Evolutionary conservation across 2,888 invertebrate genomes (phyloP).

Genomic region (Meta bourneti): DNA sequence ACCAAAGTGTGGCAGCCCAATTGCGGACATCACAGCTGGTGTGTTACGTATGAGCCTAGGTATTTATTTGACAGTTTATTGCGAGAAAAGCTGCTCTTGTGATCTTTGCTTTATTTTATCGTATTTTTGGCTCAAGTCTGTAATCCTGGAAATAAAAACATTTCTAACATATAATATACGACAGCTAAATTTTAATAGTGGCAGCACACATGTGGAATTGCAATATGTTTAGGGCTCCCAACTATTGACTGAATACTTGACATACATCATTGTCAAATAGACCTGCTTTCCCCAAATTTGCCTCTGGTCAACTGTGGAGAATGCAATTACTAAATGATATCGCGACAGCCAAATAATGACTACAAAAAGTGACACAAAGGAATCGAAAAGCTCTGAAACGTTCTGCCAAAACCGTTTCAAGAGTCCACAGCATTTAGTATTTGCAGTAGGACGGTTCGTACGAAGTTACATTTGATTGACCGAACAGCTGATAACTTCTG

Average conservation of each 20-base stretch:
- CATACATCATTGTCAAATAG: not conserved
- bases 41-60: slow-evolving; percentile 72
- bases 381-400: too few species aligned
- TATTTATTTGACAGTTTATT: not conserved
- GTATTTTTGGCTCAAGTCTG: not conserved
- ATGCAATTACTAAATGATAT: too few species aligned
- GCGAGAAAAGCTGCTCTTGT: too few species aligned
- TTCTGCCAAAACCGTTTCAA: too few species aligned
- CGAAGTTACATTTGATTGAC: too few species aligned
- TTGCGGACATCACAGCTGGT: slow-evolving; percentile 72
- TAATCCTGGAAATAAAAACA: not conserved
- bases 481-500: too few species aligned
- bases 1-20: slow-evolving; percentile 73
- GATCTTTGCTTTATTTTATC: not conserved
- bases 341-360: too few species aligned
- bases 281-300: too few species aligned
- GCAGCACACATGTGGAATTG: not conserved
- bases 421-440: too few species aligned
- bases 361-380: too few species aligned
- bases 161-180: not conserved
- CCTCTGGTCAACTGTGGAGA: too few species aligned
- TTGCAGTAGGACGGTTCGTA: too few species aligned
- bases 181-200: not conserved
- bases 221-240: not conserved
- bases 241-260: not conserved